Evolutionary conservation across 2,888 invertebrate species (phyloP).

Genomic region (Rhopalosiphum nymphaeae): DNA sequence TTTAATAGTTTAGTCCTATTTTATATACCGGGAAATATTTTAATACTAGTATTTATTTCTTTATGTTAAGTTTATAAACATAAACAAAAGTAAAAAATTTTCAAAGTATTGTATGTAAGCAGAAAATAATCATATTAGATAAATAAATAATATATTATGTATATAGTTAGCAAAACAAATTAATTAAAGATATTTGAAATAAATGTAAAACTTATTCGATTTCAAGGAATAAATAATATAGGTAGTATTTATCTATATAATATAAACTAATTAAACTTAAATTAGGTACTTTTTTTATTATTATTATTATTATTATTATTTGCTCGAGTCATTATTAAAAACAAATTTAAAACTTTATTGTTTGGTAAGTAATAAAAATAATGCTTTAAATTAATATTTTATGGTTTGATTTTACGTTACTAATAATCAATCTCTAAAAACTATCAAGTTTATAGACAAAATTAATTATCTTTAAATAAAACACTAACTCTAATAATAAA

Average conservation of each 20-base stretch:
- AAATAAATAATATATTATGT: neutral
- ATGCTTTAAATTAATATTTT: neutral
- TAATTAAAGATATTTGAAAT: neutral
- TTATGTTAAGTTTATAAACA: neutral
- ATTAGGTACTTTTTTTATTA: neutral
- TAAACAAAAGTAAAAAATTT: neutral
- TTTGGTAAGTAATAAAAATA: neutral
- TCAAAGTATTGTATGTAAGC: neutral
- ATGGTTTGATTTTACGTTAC: neutral
- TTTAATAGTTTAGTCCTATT: neutral
- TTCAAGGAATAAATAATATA: neutral
- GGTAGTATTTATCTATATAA: neutral
- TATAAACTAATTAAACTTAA: neutral
- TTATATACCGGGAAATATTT: neutral
- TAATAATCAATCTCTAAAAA: neutral
- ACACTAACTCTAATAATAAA: neutral
- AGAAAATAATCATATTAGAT: neutral
- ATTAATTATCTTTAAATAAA: neutral
- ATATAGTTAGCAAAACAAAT: neutral
- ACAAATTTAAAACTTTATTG: neutral
- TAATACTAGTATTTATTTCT: neutral
- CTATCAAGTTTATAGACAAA: neutral
- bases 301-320: slow-evolving; percentile 12
- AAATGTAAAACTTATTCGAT: neutral
- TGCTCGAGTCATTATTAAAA: neutral